Conservation (phyloP, 2,113 vertebrate species). For the Tragelaphus imberbis region DNA sequence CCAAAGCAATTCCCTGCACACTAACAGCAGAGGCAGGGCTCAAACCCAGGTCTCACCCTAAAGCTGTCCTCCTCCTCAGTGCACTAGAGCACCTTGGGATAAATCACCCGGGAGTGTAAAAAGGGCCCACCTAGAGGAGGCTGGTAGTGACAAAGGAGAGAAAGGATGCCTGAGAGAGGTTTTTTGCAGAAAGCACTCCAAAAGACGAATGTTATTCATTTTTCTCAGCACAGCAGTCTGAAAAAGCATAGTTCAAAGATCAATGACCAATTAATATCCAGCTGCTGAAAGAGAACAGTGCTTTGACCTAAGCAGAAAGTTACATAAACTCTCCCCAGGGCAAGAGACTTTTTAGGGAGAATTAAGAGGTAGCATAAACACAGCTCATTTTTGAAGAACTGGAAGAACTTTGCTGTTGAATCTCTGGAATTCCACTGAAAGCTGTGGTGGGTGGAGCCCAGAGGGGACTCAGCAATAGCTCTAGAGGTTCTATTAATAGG, state of each 20-base stretch:
- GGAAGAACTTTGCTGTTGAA: background rate
- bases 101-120: background rate
- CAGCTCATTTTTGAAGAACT: background rate
- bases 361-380: background rate
- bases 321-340: background rate
- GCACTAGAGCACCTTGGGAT: background rate
- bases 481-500: background rate
- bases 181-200: background rate
- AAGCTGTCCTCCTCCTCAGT: background rate
- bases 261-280: background rate
- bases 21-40: background rate
- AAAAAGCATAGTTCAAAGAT: conserved; percentile 31
- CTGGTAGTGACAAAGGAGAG: background rate
- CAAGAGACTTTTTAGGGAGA: background rate
- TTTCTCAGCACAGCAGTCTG: background rate
- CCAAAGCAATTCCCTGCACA: background rate
- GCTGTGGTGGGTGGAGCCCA: too few relatives aligned
- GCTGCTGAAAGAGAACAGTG: background rate
- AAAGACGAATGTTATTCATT: background rate
- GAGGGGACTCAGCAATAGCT: background rate
- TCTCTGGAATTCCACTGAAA: background rate
- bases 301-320: background rate
- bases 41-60: background rate
- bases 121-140: background rate
- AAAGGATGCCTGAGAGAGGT: background rate